phyloP scores from a whole-genome alignment of 2,797 vertebrate genomes.

The Pangasius mekongensis region DNA sequence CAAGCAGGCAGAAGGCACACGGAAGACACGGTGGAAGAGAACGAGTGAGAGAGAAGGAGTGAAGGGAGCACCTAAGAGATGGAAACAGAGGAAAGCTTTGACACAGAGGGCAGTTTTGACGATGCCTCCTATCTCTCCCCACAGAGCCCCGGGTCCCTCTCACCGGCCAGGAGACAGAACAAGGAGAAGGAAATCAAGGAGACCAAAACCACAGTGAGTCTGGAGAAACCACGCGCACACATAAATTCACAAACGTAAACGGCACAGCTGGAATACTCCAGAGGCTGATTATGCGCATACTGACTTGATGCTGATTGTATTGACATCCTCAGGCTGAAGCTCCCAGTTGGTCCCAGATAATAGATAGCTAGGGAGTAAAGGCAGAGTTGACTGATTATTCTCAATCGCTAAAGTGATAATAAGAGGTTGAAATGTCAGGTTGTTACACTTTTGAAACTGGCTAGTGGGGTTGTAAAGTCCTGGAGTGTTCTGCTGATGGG shows the following conservation, averaged over 20 bases:
- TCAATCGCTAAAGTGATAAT: slow-evolving; percentile 14
- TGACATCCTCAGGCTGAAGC: slow-evolving; percentile 13
- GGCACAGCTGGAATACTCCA: background rate
- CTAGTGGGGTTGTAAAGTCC: slow-evolving; percentile 40
- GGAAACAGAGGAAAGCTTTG: slow-evolving; percentile 80
- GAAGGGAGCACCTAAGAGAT: slow-evolving; percentile 63
- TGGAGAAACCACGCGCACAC: slow-evolving; percentile 34
- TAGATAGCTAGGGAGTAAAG: background rate
- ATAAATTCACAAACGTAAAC: slow-evolving; percentile 20
- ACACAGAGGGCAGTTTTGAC: slow-evolving; percentile 88
- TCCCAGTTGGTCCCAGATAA: background rate
- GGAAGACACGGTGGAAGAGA: slow-evolving; percentile 58
- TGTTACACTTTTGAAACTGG: slow-evolving; percentile 15
- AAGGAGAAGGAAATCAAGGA: slow-evolving; percentile 89
- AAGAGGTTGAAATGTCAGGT: slow-evolving; percentile 2
- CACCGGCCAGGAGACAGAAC: slow-evolving; percentile 85
- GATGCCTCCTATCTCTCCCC: slow-evolving; percentile 82
- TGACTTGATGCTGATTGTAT: slow-evolving; percentile 5
- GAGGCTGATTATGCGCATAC: background rate
- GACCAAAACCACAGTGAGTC: slow-evolving; percentile 87
- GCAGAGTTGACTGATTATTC: background rate
- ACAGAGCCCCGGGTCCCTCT: slow-evolving; percentile 88
- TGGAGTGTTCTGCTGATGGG: slow-evolving; percentile 42
- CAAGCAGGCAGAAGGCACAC: slow-evolving; percentile 54
- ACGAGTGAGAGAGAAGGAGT: slow-evolving; percentile 54